A percentile compares a stretch with the other conserved stretches of the same genome.
These are phyloP conservation scores for Drosophila parabipectinata DNA, from an alignment of 1,140 invertebrate genomes.

Conservation along the genomic window DNA sequence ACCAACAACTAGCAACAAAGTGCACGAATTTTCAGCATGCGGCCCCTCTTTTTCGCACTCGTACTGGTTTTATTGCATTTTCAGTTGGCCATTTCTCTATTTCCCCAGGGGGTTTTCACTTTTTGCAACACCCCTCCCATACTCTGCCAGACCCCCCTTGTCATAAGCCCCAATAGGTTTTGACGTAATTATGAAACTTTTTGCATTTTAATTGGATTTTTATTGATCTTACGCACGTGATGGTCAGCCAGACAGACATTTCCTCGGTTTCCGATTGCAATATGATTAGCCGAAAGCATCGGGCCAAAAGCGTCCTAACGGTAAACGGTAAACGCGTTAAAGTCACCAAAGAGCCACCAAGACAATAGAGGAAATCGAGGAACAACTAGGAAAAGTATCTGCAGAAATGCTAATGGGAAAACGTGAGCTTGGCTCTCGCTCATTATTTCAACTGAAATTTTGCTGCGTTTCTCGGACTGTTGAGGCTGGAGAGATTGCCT, in stretches of 20 bases:
- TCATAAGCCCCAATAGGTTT: slow-evolving; percentile 20
- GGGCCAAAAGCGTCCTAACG: slow-evolving; percentile 35
- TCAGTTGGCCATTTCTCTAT: slow-evolving; percentile 65
- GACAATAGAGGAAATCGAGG: slow-evolving; percentile 55
- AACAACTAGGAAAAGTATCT: slow-evolving; percentile 26
- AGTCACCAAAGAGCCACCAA: slow-evolving; percentile 43
- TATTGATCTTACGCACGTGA: slow-evolving; percentile 81
- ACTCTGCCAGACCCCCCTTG: no score
- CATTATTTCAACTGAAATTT: slow-evolving; percentile 68
- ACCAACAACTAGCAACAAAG: slow-evolving; percentile 39
- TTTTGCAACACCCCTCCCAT: slow-evolving; percentile 7
- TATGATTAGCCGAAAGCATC: slow-evolving; percentile 39
- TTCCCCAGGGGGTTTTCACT: slow-evolving; percentile 60
- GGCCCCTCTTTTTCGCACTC: slow-evolving; percentile 14
- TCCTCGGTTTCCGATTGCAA: slow-evolving; percentile 35
- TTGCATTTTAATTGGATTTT: slow-evolving; percentile 81
- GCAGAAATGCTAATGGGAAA: slow-evolving; percentile 72
- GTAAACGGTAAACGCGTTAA: slow-evolving; percentile 30
- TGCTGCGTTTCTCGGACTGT: slow-evolving; percentile 39
- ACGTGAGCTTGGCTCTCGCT: slow-evolving; percentile 71
- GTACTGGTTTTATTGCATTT: slow-evolving; percentile 64
- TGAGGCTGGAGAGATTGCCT: not conserved
- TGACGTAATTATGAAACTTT: slow-evolving; percentile 75
- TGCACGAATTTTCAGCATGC: slow-evolving; percentile 52
- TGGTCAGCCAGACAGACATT: slow-evolving; percentile 41